Base-by-base conservation (phyloP, 2,888 invertebrate species). In the Dynastes hyllus region DNA sequence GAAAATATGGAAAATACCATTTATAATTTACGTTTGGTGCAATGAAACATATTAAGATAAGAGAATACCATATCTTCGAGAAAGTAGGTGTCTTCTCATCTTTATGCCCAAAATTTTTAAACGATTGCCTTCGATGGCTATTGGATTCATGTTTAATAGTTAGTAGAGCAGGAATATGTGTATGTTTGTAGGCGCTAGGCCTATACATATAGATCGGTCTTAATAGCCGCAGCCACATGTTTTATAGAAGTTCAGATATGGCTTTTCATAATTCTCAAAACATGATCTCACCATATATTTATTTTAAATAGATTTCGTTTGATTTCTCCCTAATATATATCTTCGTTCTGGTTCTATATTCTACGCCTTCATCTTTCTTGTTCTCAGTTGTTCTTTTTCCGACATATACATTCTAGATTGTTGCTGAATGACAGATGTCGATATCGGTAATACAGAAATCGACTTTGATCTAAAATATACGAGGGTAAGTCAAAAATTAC, bases 61-160 rank as follows among this genome's bases (percentile, higher is more conserved):
- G 82, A 0, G 86, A 78, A 83, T 90, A 90, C 84, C 88, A 92
- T 29, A 88, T 82, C 82, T 88, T 90, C 0, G 91, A 89, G 4
- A 90, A 5, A 0, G 45, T 83, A 0, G 91, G 89, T 5, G 87
- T 87, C 27, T 86, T 85, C 76, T 90, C 88, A 3, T 87, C 86
- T 84, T 90, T 90, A 82, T 92, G 92, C 0, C 92, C 92, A 85
- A 92, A 92, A 81, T 92, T 90, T 84, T 91, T 92, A 83, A 90
- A 89, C 11, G 88, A 86, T n/a, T 91, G 80, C 80, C 82, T 83
- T 77, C 86, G 86, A 50, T 85, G 79, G 71, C 82, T 79, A 66
- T 84, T 79, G 9, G 78, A 78, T 9, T 73, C 58, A 1, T 37
- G 70, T 53, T 53, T 45, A n/a, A 63, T 27, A 1, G 29, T 63